Percentiles rank a stretch among this genome's conserved stretches.
These are phyloP conservation scores for Pseudomugil gertrudae DNA, from an alignment of 2,797 vertebrate species.

Conservation along the genomic window DNA sequence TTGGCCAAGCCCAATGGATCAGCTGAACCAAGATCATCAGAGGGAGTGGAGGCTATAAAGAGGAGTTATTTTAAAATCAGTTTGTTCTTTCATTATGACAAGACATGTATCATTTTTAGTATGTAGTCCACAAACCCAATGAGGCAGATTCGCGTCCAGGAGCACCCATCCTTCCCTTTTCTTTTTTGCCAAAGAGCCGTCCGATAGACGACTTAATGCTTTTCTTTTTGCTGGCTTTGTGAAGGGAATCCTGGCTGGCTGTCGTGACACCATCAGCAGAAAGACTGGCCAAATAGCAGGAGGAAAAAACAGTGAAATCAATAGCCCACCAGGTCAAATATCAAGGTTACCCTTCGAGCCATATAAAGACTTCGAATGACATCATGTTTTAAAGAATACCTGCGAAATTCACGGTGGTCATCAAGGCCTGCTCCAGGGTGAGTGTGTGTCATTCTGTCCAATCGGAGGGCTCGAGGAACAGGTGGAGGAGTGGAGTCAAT, in stretches of 20 bases:
- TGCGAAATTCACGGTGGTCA: slow-evolving; percentile 88
- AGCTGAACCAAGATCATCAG: slow-evolving; percentile 87
- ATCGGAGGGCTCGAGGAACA: slow-evolving; percentile 88
- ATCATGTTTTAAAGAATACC: slow-evolving; percentile 53
- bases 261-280: slow-evolving; percentile 83
- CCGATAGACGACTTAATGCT: slow-evolving; percentile 95
- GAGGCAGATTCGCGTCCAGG: slow-evolving; percentile 88
- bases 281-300: slow-evolving; percentile 61
- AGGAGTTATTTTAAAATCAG: not conserved
- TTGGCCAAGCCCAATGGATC: slow-evolving; percentile 91
- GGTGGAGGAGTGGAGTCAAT: slow-evolving; percentile 88
- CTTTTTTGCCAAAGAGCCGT: slow-evolving; percentile 93
- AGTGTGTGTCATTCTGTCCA: slow-evolving; percentile 92
- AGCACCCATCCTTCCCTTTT: slow-evolving; percentile 89
- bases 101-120: not conserved
- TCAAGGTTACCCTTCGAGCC: not conserved
- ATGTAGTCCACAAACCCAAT: slow-evolving; percentile 78
- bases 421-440: slow-evolving; percentile 88
- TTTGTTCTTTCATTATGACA: not conserved
- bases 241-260: slow-evolving; percentile 89
- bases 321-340: not conserved
- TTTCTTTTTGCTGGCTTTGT: slow-evolving; percentile 95
- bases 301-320: not conserved
- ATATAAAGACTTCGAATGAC: not conserved
- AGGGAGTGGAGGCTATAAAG: slow-evolving; percentile 88